Conservation (phyloP, 1,140 invertebrate species). For the Drosophila dunni region DNA sequence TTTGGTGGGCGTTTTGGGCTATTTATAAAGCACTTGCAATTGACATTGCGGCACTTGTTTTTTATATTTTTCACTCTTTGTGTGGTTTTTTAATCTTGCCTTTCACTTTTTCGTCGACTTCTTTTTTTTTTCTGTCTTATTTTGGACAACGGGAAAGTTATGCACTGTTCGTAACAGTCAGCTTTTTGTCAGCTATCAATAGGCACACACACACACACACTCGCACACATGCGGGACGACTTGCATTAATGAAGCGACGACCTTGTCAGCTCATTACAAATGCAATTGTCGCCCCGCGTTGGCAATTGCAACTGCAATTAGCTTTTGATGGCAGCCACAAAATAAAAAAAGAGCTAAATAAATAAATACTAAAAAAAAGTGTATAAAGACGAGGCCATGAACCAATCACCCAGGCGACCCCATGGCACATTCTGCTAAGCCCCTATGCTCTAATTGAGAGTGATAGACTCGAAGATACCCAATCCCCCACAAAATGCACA, state of each 20-base stretch:
- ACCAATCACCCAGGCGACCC: constrained; percentile 33
- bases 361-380: background rate
- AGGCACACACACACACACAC: background rate
- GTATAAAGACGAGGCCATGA: constrained; percentile 41
- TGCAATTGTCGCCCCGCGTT: constrained; percentile 40
- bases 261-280: constrained; percentile 47
- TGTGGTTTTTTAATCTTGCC: constrained; percentile 22
- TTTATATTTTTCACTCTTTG: background rate
- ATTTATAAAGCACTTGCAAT: constrained; percentile 50
- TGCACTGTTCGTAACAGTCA: constrained; percentile 22
- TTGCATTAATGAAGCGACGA: constrained; percentile 37
- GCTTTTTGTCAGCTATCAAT: constrained; percentile 27
- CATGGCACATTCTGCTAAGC: background rate
- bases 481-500: background rate
- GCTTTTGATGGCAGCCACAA: constrained; percentile 26
- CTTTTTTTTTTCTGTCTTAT: background rate
- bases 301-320: constrained; percentile 43
- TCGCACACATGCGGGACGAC: constrained; percentile 7
- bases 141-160: constrained; percentile 45
- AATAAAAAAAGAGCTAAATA: background rate
- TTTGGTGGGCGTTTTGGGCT: constrained; percentile 36
- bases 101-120: constrained; percentile 49
- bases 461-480: constrained; percentile 5
- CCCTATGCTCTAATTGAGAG: constrained; percentile 15
- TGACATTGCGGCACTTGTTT: constrained; percentile 43